phyloP scores from a whole-genome alignment of 2,113 vertebrate genomes.

The Phoenicopterus ruber region DNA sequence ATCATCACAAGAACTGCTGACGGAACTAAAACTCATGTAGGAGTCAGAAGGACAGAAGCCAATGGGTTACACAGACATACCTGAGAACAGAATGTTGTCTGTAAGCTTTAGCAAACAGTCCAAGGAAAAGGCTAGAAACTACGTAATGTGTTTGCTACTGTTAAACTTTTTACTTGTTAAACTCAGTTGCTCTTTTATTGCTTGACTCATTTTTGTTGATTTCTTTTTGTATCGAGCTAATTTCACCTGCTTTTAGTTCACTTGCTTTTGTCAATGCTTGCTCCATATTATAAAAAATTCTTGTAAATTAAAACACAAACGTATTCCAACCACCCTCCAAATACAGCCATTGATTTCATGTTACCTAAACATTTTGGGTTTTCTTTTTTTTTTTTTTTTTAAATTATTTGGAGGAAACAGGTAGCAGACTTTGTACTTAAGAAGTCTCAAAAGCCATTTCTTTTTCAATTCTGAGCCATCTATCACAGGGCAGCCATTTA shows the following conservation, averaged over 20 bases:
- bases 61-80: not conserved
- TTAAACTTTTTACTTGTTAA: not conserved
- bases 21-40: not conserved
- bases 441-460: not conserved
- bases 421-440: not conserved
- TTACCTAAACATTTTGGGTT: not conserved
- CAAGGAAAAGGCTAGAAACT: not conserved
- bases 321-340: not conserved
- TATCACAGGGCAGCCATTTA: not conserved
- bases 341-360: not conserved
- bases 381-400: not conserved
- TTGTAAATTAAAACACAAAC: not conserved
- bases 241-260: not conserved
- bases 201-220: not conserved
- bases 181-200: not conserved
- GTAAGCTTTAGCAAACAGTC: not conserved
- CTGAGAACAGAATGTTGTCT: not conserved
- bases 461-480: not conserved
- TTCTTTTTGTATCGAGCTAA: not conserved
- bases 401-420: not conserved
- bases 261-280: not conserved
- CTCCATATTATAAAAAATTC: not conserved
- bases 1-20: not conserved
- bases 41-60: not conserved
- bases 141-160: not conserved